Base-by-base conservation (phyloP, 2,113 vertebrate genomes). In the Mus musculus region DNA sequence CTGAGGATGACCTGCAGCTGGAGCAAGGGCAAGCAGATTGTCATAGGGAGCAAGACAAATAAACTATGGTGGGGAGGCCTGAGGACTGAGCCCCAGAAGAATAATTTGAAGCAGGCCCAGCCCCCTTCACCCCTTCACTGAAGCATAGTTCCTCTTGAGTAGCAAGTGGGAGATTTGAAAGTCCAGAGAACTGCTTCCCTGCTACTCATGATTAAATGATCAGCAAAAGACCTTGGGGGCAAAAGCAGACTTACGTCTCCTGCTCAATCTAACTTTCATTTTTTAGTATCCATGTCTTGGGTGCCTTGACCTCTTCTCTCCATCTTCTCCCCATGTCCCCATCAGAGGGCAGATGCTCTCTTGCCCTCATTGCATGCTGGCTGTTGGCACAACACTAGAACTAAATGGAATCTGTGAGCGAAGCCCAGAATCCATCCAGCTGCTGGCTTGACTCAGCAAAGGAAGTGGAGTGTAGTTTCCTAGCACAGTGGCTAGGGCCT, bases 201-300 rank as follows among this genome's bases (percentile, higher is more conserved):
- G 28, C 30, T 17, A 5, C 61, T 92, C 36, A 11, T 49, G 94
- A 89, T 85, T 90, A 80, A 90, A 39, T 84, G 46, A 80, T 96
- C 77, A 49, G 72, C 49, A 61, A 90, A 90, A 92, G 93, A 86
- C 82, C 39, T 94, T 80, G 8, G 42, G 73, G 93, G 42, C 76
- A 94, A 95, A 88, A 5, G 78, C 75, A 36, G 91, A 36, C 39
- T 93, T 95, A 91, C 87, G 80, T 91, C 59, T 11, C 54, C 26
- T 28, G 39, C 42, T n/a, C 22, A 71, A 56, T 80, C 85, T 69
- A 54, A 4, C 59, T 91, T 87, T 36, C 56, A 54, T 71, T 90
- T 39, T 73, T 90, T 95, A 42, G 75, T 59, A 65, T 72, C 1
- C 14, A 80, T 14, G 7, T 39, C n/a, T 76, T 61, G 69, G 46